Percentiles rank a stretch among this genome's conserved stretches.
phyloP scores from a whole-genome alignment of 2,888 invertebrate species.

The Agrenia bidenticulata region DNA sequence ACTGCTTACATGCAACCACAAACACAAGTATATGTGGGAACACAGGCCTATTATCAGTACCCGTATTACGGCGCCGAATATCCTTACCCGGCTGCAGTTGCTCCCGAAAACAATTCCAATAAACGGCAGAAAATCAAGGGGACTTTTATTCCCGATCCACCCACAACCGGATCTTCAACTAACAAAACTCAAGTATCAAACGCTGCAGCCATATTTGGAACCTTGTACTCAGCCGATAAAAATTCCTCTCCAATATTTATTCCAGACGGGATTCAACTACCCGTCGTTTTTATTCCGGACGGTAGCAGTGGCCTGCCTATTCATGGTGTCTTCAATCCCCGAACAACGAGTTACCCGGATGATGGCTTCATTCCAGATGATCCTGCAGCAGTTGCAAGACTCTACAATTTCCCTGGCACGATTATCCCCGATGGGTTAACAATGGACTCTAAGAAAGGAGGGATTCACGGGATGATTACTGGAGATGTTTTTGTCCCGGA shows the following conservation, averaged over 20 bases:
- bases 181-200: no score
- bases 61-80: no score
- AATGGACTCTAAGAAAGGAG: neutral
- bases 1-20: no score
- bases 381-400: neutral
- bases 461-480: neutral
- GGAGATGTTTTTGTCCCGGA: slow-evolving; percentile 3
- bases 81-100: no score
- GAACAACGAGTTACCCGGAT: neutral
- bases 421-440: slow-evolving; percentile 8
- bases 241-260: neutral
- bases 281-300: no score
- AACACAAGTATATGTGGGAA: no score
- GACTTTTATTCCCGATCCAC: no score
- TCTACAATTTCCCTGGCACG: neutral
- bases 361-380: neutral
- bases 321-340: neutral
- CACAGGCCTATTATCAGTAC: no score
- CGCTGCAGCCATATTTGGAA: neutral
- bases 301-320: neutral
- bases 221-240: neutral
- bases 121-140: no score
- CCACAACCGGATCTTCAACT: no score
- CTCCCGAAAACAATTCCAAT: no score
- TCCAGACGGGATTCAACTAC: neutral